These are phyloP conservation scores for Austrolebias charrua DNA, from an alignment of 2,797 vertebrate species.

Conservation along the genomic window DNA sequence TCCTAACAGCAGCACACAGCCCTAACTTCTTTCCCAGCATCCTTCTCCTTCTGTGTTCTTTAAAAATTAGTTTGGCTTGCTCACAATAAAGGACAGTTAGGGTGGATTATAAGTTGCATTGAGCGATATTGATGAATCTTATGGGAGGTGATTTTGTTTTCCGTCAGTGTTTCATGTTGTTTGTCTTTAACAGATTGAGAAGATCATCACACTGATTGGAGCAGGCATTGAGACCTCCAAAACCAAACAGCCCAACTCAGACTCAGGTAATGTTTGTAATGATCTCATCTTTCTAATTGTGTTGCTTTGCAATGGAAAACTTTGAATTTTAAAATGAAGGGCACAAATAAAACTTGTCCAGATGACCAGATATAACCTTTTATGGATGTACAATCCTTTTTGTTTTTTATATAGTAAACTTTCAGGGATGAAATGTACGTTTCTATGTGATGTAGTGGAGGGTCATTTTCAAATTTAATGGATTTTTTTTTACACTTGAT, in stretches of 20 bases:
- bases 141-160: neutral
- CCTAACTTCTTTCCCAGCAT: conserved; percentile 16
- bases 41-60: conserved; percentile 8
- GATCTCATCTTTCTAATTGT: neutral
- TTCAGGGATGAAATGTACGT: neutral
- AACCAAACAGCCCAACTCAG: conserved; percentile 80
- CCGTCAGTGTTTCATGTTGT: conserved; percentile 3
- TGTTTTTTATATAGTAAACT: no score
- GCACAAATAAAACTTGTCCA: no score
- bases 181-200: conserved; percentile 89
- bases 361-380: no score
- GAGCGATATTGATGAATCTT: neutral
- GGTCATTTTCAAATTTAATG: no score
- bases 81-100: neutral
- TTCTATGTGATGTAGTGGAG: no score
- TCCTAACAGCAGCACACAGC: conserved; percentile 32
- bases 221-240: conserved; percentile 95
- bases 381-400: no score
- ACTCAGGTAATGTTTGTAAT: conserved; percentile 81
- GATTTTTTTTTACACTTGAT: no score
- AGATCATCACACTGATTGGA: conserved; percentile 97
- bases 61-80: conserved; percentile 23
- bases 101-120: neutral
- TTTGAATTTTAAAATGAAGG: no score
- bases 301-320: neutral